These are phyloP conservation scores for Hylaeus volcanicus DNA, from an alignment of 1,140 invertebrate genomes.

Conservation along the genomic window DNA sequence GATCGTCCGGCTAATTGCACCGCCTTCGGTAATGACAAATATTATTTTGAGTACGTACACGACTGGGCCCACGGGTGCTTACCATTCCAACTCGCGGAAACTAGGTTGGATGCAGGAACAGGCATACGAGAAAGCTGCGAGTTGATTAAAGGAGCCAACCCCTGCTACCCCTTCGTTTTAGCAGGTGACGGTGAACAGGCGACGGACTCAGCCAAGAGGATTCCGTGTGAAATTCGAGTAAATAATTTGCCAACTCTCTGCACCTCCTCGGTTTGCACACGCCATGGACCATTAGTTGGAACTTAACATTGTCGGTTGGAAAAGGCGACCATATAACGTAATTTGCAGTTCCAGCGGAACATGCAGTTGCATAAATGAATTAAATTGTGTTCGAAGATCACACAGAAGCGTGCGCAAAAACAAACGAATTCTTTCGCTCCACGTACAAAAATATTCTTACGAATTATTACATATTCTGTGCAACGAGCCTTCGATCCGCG, in stretches of 20 bases:
- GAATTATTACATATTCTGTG: too few species aligned
- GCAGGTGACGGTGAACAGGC: neutral
- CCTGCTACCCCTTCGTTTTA: neutral
- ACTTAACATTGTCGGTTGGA: too few species aligned
- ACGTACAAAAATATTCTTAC: too few species aligned
- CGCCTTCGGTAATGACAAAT: constrained; percentile 21
- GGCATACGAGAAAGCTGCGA: neutral
- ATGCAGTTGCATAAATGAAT: too few species aligned
- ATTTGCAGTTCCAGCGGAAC: too few species aligned
- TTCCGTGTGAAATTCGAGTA: neutral
- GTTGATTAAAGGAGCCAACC: constrained; percentile 3
- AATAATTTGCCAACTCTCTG: neutral
- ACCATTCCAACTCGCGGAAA: neutral
- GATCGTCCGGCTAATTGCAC: neutral
- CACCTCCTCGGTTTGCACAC: too few species aligned
- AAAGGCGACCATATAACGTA: too few species aligned
- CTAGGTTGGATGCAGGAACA: neutral
- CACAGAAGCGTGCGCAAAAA: too few species aligned
- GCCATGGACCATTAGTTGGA: too few species aligned
- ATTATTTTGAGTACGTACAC: neutral
- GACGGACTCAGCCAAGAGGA: neutral
- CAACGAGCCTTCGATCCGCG: neutral
- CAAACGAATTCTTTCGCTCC: too few species aligned
- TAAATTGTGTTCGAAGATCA: too few species aligned
- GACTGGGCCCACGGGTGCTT: neutral